These are phyloP conservation scores for Drosophila antonietae DNA, from an alignment of 2,888 invertebrate genomes.

Conservation along the genomic window DNA sequence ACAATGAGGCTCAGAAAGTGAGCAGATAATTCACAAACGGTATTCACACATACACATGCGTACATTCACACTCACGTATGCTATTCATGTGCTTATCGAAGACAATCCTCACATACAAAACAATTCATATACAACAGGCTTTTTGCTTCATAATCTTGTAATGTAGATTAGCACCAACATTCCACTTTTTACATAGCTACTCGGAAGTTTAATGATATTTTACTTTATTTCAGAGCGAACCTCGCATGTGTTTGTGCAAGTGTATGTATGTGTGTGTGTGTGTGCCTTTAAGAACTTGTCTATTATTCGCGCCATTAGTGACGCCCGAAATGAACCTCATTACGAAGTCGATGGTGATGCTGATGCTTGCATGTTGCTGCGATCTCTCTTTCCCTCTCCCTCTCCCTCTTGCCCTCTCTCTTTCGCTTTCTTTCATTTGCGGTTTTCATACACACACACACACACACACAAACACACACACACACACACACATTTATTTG, in stretches of 20 bases:
- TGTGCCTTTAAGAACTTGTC: constrained; percentile 44
- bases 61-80: no score
- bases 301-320: constrained; percentile 59
- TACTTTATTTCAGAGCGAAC: neutral
- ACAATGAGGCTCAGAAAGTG: no score
- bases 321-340: constrained; percentile 40
- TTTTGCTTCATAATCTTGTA: no score
- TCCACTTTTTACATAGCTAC: neutral
- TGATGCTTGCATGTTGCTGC: constrained; percentile 18
- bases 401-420: constrained; percentile 31
- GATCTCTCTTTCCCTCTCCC: constrained; percentile 29
- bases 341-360: constrained; percentile 23
- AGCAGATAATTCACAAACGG: no score
- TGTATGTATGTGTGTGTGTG: constrained; percentile 5
- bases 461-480: constrained; percentile 38
- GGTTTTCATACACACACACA: constrained; percentile 50
- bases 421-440: constrained; percentile 30
- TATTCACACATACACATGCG: no score
- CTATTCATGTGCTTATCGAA: no score
- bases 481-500: constrained; percentile 55
- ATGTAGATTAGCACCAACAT: neutral
- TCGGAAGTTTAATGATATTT: neutral
- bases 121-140: no score
- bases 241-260: constrained; percentile 24
- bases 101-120: no score